Evolutionary conservation across 2,113 vertebrate genomes (phyloP).

Genomic region (Raphicerus campestris): DNA sequence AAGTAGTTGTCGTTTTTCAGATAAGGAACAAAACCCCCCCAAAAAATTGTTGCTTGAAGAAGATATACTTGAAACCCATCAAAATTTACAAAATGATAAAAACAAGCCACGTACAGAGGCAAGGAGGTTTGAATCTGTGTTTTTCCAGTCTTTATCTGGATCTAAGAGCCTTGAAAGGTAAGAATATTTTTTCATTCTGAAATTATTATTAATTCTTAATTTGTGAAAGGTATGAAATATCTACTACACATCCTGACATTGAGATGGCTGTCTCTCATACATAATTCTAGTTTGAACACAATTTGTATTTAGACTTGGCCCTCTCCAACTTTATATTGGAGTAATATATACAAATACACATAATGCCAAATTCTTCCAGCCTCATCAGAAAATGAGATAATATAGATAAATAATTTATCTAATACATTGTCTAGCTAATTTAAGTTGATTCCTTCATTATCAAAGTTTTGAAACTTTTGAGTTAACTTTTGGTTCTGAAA

Average conservation of each 20-base stretch:
- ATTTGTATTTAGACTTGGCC: not conserved
- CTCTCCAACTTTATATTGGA: not conserved
- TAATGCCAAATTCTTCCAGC: not conserved
- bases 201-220: not conserved
- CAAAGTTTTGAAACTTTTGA: not conserved
- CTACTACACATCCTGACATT: not conserved
- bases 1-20: slow-evolving; percentile 46
- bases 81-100: not conserved
- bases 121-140: slow-evolving; percentile 84
- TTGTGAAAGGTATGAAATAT: not conserved
- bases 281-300: not conserved
- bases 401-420: not conserved
- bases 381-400: not conserved
- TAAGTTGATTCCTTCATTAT: not conserved
- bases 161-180: slow-evolving; percentile 77
- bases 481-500: slow-evolving; percentile 8
- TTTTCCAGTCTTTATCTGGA: slow-evolving; percentile 86
- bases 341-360: not conserved
- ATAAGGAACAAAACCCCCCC: slow-evolving; percentile 43
- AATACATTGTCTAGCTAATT: not conserved
- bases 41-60: slow-evolving; percentile 41
- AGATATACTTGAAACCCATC: not conserved
- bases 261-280: not conserved
- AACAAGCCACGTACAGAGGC: slow-evolving; percentile 1
- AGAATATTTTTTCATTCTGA: slow-evolving; percentile 17